Base-by-base conservation (phyloP, 2,113 vertebrate species). In the Dunckerocampus dactyliophorus region DNA sequence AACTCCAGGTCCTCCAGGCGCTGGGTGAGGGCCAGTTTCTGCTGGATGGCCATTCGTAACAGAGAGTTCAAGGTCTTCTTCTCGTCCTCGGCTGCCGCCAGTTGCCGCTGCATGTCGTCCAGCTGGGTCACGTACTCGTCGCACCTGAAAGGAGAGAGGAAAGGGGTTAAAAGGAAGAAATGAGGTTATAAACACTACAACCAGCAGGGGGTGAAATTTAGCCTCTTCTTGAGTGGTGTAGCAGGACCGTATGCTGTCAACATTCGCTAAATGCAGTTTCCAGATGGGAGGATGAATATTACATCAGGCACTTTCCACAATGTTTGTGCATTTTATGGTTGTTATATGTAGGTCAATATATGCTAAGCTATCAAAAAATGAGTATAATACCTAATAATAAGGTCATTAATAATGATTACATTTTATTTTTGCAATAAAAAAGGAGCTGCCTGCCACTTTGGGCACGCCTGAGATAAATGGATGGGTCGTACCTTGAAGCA, bases 401-500 rank as follows among this genome's bases (percentile, higher is more conserved):
- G 24, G 3, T 28, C 24, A 3, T 28, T 28, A 28, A 28, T 28
- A 28, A 28, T 28, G 24, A 3, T 28, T 28, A 28, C 24, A 28
- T 28, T 28, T 28, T 28, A 28, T 28, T 28, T 28, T 28, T n/a
- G n/a, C n/a, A n/a, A n/a, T n/a, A n/a, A n/a, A n/a, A n/a, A n/a
- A n/a, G n/a, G n/a, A n/a, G n/a, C n/a, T 28, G 24, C 24, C 24
- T 28, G 24, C 24, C 24, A 28, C 24, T 28, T 28, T 5, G 24
- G 24, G 5, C 24, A 28, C 5, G 24, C 3, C 24, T 28, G 24
- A 28, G 24, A 5, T 28, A 28, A 28, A 28, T 28, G 24, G 21
- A 19, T n/a, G 6, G 19, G 37, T 51, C 63, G 53, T 92, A 98
- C 97, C 97, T 93, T 77, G 96, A 98, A 45, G 95, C 97, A 50